Percentiles rank a stretch among this genome's conserved stretches.
These are phyloP conservation scores for Lamprotornis superbus DNA, from an alignment of 2,113 vertebrate genomes.

Conservation along the genomic window DNA sequence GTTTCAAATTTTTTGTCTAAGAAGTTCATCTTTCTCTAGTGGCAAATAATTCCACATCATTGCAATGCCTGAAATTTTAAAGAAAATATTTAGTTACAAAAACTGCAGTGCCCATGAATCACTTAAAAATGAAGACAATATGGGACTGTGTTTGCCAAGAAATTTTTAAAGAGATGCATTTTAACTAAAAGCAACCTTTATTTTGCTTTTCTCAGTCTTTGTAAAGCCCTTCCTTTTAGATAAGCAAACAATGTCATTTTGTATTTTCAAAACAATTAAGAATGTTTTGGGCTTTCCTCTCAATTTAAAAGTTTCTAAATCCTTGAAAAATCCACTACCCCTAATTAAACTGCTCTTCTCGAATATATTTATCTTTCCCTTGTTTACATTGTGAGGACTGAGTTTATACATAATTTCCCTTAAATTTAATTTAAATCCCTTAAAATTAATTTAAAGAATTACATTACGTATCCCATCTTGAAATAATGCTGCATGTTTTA, in stretches of 20 bases:
- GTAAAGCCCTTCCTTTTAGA: neutral
- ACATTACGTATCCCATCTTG: neutral
- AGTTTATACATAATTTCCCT: neutral
- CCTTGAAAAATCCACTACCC: neutral
- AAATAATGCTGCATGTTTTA: neutral
- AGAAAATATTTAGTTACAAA: neutral
- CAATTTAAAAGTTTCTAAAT: neutral
- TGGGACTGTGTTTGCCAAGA: neutral
- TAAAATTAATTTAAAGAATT: neutral
- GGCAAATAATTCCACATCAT: neutral
- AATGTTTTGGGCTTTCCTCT: neutral
- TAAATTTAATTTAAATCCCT: neutral
- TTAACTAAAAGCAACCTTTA: neutral
- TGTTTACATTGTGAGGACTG: neutral
- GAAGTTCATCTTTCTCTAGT: neutral
- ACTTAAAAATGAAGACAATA: neutral
- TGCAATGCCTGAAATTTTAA: neutral
- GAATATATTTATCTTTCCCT: neutral
- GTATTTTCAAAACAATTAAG: neutral
- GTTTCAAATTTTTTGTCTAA: neutral
- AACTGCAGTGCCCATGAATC: neutral
- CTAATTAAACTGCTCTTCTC: neutral
- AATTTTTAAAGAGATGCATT: neutral
- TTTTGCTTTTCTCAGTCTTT: neutral
- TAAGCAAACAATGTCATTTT: neutral